Evolutionary conservation across 2,888 invertebrate genomes (phyloP).

Genomic region (Apeira syringaria): DNA sequence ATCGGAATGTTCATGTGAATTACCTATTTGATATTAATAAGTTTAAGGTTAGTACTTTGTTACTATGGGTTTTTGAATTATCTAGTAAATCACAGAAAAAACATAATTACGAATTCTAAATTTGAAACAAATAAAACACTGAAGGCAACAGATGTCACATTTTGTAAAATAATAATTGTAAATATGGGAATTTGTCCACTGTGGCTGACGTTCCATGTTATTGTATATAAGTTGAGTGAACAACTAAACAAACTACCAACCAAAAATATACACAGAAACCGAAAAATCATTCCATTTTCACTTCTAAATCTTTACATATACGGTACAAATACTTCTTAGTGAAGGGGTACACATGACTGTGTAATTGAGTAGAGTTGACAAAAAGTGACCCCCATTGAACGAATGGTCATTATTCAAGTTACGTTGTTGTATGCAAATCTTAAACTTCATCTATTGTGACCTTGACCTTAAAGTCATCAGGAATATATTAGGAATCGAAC

Average conservation of each 20-base stretch:
- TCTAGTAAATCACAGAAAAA: too few relatives aligned
- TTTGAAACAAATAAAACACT: too few relatives aligned
- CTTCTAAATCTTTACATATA: neutral
- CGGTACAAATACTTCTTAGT: neutral
- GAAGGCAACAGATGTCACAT: neutral
- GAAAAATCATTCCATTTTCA: neutral
- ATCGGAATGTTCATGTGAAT: too few relatives aligned
- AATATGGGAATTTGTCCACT: slow-evolving; percentile 4
- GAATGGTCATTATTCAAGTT: slow-evolving; percentile 61
- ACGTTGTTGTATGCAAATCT: slow-evolving; percentile 68
- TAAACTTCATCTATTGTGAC: slow-evolving; percentile 41
- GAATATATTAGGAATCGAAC: slow-evolving; percentile 72
- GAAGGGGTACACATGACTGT: neutral
- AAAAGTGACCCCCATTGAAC: slow-evolving; percentile 58
- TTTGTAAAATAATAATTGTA: neutral
- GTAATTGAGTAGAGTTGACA: slow-evolving; percentile 39
- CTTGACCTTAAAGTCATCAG: slow-evolving; percentile 40
- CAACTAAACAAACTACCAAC: slow-evolving; percentile 4
- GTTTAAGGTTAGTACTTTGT: too few relatives aligned
- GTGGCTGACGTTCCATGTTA: neutral
- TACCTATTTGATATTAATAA: too few relatives aligned
- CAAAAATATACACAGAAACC: neutral
- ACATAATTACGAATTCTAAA: too few relatives aligned
- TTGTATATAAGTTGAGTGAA: slow-evolving; percentile 3
- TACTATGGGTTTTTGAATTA: too few relatives aligned